Conservation (phyloP, 2,113 vertebrate genomes). For the Coptodon bakossiorum region DNA sequence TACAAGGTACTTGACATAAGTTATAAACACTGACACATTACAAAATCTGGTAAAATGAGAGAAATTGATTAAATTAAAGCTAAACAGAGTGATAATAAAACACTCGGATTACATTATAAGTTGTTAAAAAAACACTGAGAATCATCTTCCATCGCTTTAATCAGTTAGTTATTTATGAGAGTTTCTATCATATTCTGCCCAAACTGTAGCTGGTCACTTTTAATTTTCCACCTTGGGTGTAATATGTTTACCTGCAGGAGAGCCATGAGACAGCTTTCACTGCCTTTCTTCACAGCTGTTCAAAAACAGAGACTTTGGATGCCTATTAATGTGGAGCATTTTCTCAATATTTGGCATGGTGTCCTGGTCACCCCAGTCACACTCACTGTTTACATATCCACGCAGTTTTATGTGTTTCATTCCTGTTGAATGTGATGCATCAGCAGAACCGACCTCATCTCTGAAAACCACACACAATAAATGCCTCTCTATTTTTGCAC, state of each 20-base stretch:
- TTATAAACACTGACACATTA: background rate
- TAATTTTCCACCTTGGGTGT: background rate
- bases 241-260: background rate
- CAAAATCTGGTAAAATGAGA: background rate
- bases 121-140: background rate
- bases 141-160: background rate
- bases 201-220: background rate
- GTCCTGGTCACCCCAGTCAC: background rate
- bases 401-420: background rate
- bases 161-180: background rate
- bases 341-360: background rate
- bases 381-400: fast-evolving
- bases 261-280: background rate
- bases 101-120: background rate
- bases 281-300: background rate
- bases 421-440: background rate
- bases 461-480: background rate
- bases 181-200: background rate
- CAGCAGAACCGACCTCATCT: background rate
- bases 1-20: background rate
- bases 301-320: background rate
- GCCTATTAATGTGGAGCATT: background rate
- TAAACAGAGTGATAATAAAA: background rate
- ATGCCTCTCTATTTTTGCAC: background rate
- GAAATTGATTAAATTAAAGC: background rate